Evolutionary conservation across 1,140 invertebrate species (phyloP), one percentile per base, ranked within the genome.

Genomic region (Ips nitidus): DNA sequence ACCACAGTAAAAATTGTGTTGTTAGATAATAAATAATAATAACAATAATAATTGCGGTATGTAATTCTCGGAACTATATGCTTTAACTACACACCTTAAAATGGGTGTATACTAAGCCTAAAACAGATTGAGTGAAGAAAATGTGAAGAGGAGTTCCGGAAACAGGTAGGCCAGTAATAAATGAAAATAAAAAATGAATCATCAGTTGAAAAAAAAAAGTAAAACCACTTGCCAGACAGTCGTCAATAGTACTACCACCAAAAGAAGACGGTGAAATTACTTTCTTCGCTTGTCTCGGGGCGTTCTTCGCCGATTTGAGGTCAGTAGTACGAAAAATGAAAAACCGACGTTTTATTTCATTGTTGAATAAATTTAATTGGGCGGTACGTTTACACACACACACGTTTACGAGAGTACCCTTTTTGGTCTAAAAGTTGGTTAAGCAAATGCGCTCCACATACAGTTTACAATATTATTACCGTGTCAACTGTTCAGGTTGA

Each of bases 241-340:
- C 6, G 45, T 22, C 22, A 22, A 22, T 22, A 22, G 22, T 22
- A 22, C 22, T 1, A 50, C 45, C 22, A 6, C 8, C 37, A 2
- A 37, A 56, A 3, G 38, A 56, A 37, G 7, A 56, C 53, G 53
- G 53, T 36, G 53, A 56, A 56, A 56, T 56, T 56, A 56, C 53
- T 56, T 56, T 56, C 53, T 56, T 56, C 53, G 7, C 22, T 36
- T 56, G 53, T 36, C 53, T 56, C 37, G 53, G 37, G 53, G 53
- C 53, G 53, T 7, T 56, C 7, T 56, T 22, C 22, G 22, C 53
- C 7, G 53, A 56, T 56, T 56, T 38, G 53, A 40, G 53, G 53
- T 56, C 53, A 56, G 53, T 56, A 56, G 53, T 56, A 56, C 53
- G 53, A 56, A 56, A 56, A 56, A 56, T 56, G n/a, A 56, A 56